phyloP scores from a whole-genome alignment of 2,888 invertebrate species.

The Hybos culiciformis region DNA sequence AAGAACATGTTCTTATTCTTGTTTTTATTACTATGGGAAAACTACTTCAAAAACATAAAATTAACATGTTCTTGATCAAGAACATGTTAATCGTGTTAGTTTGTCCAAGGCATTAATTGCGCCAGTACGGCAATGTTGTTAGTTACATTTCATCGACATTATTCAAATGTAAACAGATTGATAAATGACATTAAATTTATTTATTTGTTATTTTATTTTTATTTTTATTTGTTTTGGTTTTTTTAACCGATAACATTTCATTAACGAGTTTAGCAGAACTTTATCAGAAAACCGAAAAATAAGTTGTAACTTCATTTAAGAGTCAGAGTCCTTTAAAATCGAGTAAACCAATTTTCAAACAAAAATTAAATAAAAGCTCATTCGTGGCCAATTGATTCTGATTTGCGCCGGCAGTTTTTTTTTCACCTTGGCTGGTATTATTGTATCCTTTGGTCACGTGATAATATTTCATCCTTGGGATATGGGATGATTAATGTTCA shows the following conservation, averaged over 20 bases:
- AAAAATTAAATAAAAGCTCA: slow-evolving; percentile 44
- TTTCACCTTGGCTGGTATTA: slow-evolving; percentile 78
- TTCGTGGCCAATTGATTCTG: slow-evolving; percentile 48
- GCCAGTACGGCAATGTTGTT: too few species aligned
- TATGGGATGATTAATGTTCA: slow-evolving; percentile 91
- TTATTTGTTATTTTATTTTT: too few species aligned
- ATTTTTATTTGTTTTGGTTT: too few species aligned
- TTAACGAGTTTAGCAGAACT: slow-evolving; percentile 57
- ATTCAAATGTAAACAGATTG: too few species aligned
- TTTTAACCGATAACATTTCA: slow-evolving; percentile 76
- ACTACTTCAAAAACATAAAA: too few species aligned
- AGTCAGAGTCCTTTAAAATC: slow-evolving; percentile 46
- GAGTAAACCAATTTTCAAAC: slow-evolving; percentile 53
- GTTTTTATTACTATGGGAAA: too few species aligned
- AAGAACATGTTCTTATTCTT: too few species aligned
- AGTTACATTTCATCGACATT: too few species aligned
- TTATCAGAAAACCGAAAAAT: slow-evolving; percentile 47
- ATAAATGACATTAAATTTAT: too few species aligned
- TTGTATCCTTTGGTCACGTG: slow-evolving; percentile 87
- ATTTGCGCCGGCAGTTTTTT: slow-evolving; percentile 45
- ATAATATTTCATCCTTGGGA: slow-evolving; percentile 64
- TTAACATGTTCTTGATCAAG: too few species aligned
- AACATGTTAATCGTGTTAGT: too few species aligned
- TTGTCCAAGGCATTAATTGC: too few species aligned
- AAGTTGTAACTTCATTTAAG: slow-evolving; percentile 57